Evolutionary conservation across 2,888 invertebrate species (phyloP).

Genomic region (Spodoptera exigua): DNA sequence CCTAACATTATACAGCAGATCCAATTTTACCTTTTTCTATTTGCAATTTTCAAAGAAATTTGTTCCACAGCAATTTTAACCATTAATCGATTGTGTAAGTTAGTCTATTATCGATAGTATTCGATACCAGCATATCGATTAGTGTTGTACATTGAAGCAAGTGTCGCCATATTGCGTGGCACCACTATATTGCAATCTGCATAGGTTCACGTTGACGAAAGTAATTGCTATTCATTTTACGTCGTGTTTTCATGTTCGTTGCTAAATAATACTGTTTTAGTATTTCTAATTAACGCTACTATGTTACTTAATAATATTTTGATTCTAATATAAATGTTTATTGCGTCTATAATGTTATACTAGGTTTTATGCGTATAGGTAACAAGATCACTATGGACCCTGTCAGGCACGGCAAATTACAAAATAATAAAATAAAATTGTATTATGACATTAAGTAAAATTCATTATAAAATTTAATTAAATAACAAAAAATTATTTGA

Average conservation of each 20-base stretch:
- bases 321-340: background rate
- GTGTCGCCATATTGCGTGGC: conserved; percentile 45
- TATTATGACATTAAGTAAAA: no score
- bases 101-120: conserved; percentile 43
- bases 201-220: conserved; percentile 23
- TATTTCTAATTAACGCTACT: background rate
- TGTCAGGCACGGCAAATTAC: no score
- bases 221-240: conserved; percentile 40
- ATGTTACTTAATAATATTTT: conserved; percentile 3
- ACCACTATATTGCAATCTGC: conserved; percentile 27
- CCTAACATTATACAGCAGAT: no score
- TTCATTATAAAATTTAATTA: no score
- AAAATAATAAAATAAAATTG: no score
- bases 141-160: conserved; percentile 13
- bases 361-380: no score
- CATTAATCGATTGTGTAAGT: conserved; percentile 28
- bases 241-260: conserved; percentile 19
- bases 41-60: no score
- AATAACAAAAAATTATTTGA: no score
- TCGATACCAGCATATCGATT: conserved; percentile 46
- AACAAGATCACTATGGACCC: no score
- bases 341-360: no score
- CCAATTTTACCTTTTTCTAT: no score
- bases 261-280: conserved; percentile 14
- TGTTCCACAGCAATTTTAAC: conserved; percentile 6